phyloP scores from a whole-genome alignment of 2,113 vertebrate genomes.

The Cebus imitator region DNA sequence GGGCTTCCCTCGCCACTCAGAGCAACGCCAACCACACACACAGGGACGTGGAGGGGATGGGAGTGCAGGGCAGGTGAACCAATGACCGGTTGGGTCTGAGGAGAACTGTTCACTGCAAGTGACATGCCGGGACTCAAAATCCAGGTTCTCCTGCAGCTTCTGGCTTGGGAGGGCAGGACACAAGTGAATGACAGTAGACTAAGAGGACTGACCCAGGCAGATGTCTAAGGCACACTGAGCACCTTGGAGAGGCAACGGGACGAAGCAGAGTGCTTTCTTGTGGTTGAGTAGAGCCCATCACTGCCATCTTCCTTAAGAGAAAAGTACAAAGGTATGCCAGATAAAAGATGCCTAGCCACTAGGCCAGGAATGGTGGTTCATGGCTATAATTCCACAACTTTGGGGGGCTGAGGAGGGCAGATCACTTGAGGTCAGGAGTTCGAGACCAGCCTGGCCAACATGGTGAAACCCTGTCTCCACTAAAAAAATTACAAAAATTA shows the following conservation, averaged over 20 bases:
- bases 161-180: background rate
- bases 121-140: no score
- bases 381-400: no score
- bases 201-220: background rate
- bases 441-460: no score
- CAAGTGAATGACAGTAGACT: background rate
- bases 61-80: background rate
- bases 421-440: no score
- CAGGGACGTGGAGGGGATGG: rapidly evolving
- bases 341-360: background rate
- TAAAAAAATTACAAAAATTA: no score
- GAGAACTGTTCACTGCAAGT: background rate
- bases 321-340: background rate
- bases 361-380: no score
- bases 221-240: rapidly evolving
- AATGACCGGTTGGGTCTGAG: background rate
- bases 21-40: rapidly evolving
- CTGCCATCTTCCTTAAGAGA: background rate
- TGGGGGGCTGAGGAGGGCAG: no score
- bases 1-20: background rate
- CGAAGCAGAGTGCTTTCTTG: background rate
- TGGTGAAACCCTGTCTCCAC: no score
- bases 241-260: background rate
- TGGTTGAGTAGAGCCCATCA: background rate
- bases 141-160: background rate